Conservation (phyloP, 2,113 vertebrate genomes). For the Ailuropoda melanoleuca region DNA sequence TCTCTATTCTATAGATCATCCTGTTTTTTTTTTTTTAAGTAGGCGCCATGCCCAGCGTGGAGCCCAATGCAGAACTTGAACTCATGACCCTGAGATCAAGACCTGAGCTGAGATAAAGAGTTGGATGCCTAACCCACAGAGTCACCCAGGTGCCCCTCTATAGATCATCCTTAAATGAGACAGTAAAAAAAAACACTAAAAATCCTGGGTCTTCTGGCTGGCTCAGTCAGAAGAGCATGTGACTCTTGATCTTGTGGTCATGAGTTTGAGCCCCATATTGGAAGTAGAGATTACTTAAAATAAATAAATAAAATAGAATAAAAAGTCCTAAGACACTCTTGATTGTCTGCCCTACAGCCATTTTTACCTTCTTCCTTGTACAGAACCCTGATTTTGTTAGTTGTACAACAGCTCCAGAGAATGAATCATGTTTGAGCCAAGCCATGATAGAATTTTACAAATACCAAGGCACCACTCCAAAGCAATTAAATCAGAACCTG, state of each 20-base stretch:
- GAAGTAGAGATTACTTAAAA: not conserved
- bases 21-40: not conserved
- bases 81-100: not conserved
- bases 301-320: not conserved
- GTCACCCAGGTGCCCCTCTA: not conserved
- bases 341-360: not conserved
- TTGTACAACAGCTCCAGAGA: not conserved
- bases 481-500: not conserved
- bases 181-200: not conserved
- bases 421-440: not conserved
- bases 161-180: not conserved
- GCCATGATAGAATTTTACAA: not conserved
- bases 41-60: not conserved
- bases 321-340: not conserved
- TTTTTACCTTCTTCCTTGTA: not conserved
- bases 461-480: not conserved
- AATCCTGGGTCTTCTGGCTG: not conserved
- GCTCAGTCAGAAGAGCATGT: not conserved
- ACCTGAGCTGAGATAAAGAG: not conserved
- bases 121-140: not conserved
- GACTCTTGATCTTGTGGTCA: not conserved
- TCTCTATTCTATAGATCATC: not conserved
- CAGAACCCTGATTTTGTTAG: not conserved
- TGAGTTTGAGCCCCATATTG: not conserved
- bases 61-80: not conserved